phyloP scores from a whole-genome alignment of 2,797 vertebrate genomes.

The Neosilurus hyrtlii region DNA sequence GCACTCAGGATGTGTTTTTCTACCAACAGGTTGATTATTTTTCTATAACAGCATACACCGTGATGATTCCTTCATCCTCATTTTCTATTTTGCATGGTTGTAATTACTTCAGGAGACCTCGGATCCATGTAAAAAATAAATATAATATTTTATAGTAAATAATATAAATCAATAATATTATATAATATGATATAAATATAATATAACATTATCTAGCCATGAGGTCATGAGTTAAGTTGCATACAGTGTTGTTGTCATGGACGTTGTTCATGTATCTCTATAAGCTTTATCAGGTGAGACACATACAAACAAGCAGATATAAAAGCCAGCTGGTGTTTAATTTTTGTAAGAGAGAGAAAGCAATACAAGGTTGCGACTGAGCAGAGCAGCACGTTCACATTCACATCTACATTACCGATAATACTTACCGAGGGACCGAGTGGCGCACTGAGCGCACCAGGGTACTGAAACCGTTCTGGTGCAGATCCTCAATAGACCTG shows the following conservation, averaged over 20 bases:
- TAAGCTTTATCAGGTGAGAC: constrained; percentile 47
- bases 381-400: constrained; percentile 61
- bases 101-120: neutral
- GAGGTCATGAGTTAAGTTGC: neutral
- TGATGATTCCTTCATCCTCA: neutral
- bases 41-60: neutral
- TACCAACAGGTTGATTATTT: neutral
- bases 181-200: neutral
- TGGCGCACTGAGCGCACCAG: constrained; percentile 93
- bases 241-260: constrained; percentile 1
- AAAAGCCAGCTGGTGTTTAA: constrained; percentile 2
- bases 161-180: too few species aligned
- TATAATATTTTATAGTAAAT: too few species aligned
- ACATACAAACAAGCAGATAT: constrained; percentile 36
- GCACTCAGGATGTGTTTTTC: too few species aligned
- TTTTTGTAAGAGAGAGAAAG: neutral
- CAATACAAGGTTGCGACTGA: constrained; percentile 53
- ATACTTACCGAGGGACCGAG: constrained; percentile 93
- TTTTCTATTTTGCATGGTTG: neutral
- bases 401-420: constrained; percentile 56
- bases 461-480: constrained; percentile 86
- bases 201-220: neutral
- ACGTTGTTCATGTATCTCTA: neutral
- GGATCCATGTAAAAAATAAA: neutral
- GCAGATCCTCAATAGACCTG: constrained; percentile 98